These are phyloP conservation scores for Sebastes schlegelii DNA, from an alignment of 2,113 vertebrate genomes.

Conservation along the genomic window DNA sequence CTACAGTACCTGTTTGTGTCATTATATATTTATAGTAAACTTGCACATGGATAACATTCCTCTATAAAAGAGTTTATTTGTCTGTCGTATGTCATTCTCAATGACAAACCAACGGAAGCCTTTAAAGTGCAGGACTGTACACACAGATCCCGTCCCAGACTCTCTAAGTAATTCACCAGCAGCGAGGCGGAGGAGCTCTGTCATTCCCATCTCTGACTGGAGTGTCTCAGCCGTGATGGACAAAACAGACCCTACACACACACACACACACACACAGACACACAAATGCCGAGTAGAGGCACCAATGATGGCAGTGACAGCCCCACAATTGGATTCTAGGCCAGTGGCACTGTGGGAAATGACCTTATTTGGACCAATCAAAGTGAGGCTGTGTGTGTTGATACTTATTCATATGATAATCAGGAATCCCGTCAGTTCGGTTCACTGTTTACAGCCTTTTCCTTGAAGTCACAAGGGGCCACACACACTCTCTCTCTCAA, in stretches of 20 bases:
- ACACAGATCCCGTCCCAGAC: slow-evolving; percentile 49
- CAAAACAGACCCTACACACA: slow-evolving; percentile 56
- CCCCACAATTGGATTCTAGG: slow-evolving; percentile 42
- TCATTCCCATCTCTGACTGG: slow-evolving; percentile 64
- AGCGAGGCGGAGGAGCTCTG: slow-evolving; percentile 50
- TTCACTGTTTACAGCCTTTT: slow-evolving; percentile 55
- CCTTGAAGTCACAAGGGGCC: slow-evolving; percentile 30
- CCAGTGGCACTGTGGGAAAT: slow-evolving; percentile 77
- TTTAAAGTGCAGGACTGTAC: slow-evolving; percentile 34
- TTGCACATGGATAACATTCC: slow-evolving; percentile 16
- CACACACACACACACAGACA: slow-evolving; percentile 25
- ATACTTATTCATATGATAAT: slow-evolving; percentile 81
- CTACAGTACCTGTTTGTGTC: not conserved
- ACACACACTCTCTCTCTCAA: slow-evolving; percentile 19
- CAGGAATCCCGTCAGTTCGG: slow-evolving; percentile 64
- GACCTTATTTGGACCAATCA: slow-evolving; percentile 72
- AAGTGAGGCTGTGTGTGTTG: slow-evolving; percentile 63
- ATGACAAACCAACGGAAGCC: slow-evolving; percentile 39
- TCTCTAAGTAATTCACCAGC: slow-evolving; percentile 59
- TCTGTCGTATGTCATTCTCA: slow-evolving; percentile 9
- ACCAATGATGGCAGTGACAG: slow-evolving; percentile 59
- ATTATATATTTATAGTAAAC: slow-evolving; percentile 27
- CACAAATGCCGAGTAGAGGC: slow-evolving; percentile 46
- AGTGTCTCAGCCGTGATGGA: slow-evolving; percentile 63
- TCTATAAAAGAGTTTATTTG: slow-evolving; percentile 17